These are phyloP conservation scores for Tiphia femorata DNA, from an alignment of 2,888 invertebrate species.

Conservation along the genomic window DNA sequence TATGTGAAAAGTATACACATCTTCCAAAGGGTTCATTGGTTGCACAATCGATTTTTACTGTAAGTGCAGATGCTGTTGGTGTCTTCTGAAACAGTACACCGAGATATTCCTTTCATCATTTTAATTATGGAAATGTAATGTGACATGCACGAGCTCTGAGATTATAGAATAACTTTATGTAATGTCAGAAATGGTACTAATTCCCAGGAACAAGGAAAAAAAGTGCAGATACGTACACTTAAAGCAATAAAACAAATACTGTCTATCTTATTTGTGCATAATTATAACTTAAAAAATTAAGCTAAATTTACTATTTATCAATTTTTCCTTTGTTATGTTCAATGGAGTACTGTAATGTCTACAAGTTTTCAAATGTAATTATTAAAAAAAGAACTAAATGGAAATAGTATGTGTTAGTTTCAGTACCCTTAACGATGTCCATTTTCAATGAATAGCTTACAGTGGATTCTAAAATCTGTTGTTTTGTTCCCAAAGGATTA, in stretches of 20 bases:
- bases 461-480: slow-evolving; percentile 3
- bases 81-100: slow-evolving; percentile 5
- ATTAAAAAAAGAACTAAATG: too few relatives aligned
- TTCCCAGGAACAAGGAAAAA: slow-evolving; percentile 24
- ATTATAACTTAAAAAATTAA: too few relatives aligned
- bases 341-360: neutral
- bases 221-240: slow-evolving; percentile 28
- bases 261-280: slow-evolving; percentile 5
- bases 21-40: slow-evolving; percentile 38
- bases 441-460: neutral
- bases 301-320: neutral
- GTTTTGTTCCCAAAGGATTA: neutral
- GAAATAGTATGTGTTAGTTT: too few relatives aligned
- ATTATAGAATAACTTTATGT: slow-evolving; percentile 14
- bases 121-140: slow-evolving; percentile 11
- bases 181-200: slow-evolving; percentile 20
- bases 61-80: slow-evolving; percentile 36
- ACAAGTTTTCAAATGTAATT: neutral
- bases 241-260: slow-evolving; percentile 16
- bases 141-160: slow-evolving; percentile 32
- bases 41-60: slow-evolving; percentile 22
- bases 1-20: slow-evolving; percentile 2
- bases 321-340: neutral
- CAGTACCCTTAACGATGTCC: too few relatives aligned
- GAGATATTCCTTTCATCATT: slow-evolving; percentile 11